A percentile compares a stretch with the other conserved stretches of the same genome.
These are phyloP conservation scores for Lindbergichthys nudifrons DNA, from an alignment of 2,797 vertebrate genomes.

Conservation along the genomic window DNA sequence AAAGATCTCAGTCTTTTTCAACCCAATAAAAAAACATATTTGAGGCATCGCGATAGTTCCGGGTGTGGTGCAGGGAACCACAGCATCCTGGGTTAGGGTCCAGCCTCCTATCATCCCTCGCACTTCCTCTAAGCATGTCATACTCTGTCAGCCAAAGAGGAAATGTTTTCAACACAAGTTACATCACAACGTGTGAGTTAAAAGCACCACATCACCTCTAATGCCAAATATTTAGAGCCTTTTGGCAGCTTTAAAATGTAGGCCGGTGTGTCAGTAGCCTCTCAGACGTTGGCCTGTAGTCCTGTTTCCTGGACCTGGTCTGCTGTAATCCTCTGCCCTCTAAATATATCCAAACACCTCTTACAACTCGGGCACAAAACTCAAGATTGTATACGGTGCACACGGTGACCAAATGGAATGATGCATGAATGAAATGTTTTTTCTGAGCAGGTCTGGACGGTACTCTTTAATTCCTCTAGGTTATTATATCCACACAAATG, in stretches of 20 bases:
- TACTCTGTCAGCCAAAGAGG: background rate
- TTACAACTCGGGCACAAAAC: constrained; percentile 30
- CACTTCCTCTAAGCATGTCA: background rate
- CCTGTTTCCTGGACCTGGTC: constrained; percentile 41
- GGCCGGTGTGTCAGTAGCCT: constrained; percentile 47
- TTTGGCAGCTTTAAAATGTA: constrained; percentile 41
- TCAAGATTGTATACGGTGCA: constrained; percentile 12
- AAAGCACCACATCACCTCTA: background rate
- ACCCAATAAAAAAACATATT: background rate
- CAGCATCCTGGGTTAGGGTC: constrained; percentile 18
- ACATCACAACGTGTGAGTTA: constrained; percentile 1
- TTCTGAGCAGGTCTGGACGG: background rate
- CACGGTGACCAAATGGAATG: constrained; percentile 12
- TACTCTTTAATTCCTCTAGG: background rate
- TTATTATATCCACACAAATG: background rate
- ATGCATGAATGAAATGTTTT: background rate
- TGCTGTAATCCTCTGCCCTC: constrained; percentile 53
- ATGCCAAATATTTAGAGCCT: constrained; percentile 26
- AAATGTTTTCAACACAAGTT: constrained; percentile 1
- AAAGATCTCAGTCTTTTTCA: background rate
- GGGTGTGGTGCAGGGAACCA: background rate
- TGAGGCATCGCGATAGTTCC: background rate
- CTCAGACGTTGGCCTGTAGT: constrained; percentile 39
- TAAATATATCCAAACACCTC: constrained; percentile 34
- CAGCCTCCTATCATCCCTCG: background rate